Conservation (phyloP, 2,888 invertebrate genomes). For the Arge pagana region DNA sequence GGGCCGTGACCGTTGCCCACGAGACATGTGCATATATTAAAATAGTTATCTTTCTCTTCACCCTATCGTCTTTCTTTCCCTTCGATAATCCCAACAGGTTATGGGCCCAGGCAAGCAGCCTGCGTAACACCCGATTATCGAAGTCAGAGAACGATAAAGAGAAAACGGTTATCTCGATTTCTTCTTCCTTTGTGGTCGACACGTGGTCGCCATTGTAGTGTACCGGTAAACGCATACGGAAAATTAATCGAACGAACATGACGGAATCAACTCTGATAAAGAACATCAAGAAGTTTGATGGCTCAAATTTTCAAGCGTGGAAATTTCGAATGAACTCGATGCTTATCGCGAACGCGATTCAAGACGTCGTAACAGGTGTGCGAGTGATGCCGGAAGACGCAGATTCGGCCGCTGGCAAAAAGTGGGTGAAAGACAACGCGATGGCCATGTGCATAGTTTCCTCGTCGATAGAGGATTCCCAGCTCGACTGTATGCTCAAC, state of each 20-base stretch:
- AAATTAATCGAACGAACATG: not conserved
- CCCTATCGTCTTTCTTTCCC: too few relatives aligned
- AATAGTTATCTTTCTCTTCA: too few relatives aligned
- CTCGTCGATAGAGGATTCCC: constrained; percentile 28
- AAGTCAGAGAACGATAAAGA: not conserved
- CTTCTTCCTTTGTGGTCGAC: too few relatives aligned
- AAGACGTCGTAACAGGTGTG: constrained; percentile 18
- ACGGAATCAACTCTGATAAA: constrained; percentile 49
- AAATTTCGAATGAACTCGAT: constrained; percentile 29
- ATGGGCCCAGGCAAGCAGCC: constrained; percentile 17
- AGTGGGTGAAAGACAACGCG: constrained; percentile 33
- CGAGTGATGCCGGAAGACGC: constrained; percentile 6
- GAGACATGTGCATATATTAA: too few relatives aligned
- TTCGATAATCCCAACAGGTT: too few relatives aligned
- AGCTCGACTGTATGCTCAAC: constrained; percentile 30
- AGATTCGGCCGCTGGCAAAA: constrained; percentile 12
- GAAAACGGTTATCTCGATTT: too few relatives aligned
- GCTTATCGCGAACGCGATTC: constrained; percentile 20
- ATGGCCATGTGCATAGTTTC: constrained; percentile 35
- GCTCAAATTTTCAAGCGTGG: constrained; percentile 26
- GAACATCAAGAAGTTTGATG: constrained; percentile 52
- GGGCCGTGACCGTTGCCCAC: too few relatives aligned
- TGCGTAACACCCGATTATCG: too few relatives aligned
- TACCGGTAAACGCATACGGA: too few relatives aligned
- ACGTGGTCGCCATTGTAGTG: constrained; percentile 1